Conservation (phyloP, 2,888 invertebrate species). For the Uropetala carovei region DNA sequence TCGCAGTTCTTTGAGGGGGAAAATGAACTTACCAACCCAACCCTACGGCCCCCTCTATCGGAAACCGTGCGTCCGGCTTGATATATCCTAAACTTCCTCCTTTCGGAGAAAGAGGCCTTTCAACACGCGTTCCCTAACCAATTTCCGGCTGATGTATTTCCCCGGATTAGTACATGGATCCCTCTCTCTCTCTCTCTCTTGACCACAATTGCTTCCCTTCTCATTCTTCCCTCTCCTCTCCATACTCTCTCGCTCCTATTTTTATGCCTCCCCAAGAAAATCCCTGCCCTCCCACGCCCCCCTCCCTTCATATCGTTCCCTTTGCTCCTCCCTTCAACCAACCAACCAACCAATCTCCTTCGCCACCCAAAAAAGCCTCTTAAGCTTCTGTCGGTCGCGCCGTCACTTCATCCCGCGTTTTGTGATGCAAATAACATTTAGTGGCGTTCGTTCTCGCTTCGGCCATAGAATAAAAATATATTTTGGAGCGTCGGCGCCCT, state of each 20-base stretch:
- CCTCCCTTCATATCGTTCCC: not conserved
- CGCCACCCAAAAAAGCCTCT: not conserved
- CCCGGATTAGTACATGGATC: not conserved
- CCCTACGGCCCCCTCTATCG: no score
- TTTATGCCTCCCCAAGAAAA: no score
- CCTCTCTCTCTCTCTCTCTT: not conserved
- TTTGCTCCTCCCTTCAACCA: not conserved
- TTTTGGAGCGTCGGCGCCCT: not conserved
- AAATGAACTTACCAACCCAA: no score
- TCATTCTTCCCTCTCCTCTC: no score
- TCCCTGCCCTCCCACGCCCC: not conserved
- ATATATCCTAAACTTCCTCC: not conserved
- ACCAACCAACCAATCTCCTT: not conserved
- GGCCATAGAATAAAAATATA: not conserved
- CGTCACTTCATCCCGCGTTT: no score
- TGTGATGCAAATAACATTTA: no score
- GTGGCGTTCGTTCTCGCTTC: not conserved
- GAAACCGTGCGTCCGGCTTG: no score
- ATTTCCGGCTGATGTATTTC: conserved; percentile 2
- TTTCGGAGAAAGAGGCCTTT: not conserved
- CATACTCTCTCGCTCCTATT: no score
- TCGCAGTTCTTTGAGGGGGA: no score
- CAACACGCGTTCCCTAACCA: not conserved
- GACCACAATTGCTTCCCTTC: no score
- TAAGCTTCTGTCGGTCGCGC: not conserved